These are phyloP conservation scores for Leptinotarsa undecemlineata DNA, from an alignment of 1,140 invertebrate species.

Conservation along the genomic window DNA sequence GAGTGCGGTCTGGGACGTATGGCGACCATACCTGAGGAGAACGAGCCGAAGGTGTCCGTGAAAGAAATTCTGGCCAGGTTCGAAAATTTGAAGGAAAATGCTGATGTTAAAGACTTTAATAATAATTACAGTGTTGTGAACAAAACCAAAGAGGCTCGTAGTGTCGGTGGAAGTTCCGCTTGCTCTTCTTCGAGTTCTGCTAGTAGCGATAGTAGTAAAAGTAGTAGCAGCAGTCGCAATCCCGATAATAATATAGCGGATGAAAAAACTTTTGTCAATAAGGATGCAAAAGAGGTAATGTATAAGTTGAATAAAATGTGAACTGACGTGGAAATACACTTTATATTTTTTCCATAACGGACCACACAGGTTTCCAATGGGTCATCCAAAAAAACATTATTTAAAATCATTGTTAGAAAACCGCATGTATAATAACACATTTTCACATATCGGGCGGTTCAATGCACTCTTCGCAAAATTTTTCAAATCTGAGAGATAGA, in stretches of 20 bases:
- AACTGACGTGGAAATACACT: too few relatives aligned
- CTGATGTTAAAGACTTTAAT: constrained; percentile 35
- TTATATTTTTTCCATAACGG: too few relatives aligned
- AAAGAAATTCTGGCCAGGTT: constrained; percentile 78
- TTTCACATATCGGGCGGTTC: too few relatives aligned
- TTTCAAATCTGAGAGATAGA: too few relatives aligned
- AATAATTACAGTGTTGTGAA: constrained; percentile 29
- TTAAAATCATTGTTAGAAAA: too few relatives aligned
- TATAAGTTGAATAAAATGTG: background rate
- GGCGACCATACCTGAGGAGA: constrained; percentile 81
- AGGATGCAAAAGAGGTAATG: constrained; percentile 1
- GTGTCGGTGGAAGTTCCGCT: background rate
- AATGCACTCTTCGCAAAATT: too few relatives aligned
- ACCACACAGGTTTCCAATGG: too few relatives aligned
- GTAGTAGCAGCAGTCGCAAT: background rate
- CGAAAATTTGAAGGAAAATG: constrained; percentile 65
- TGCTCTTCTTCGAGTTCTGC: background rate
- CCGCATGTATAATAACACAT: too few relatives aligned
- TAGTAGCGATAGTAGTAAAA: background rate
- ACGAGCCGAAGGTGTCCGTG: constrained; percentile 76
- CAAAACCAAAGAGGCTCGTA: background rate
- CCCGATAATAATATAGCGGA: background rate
- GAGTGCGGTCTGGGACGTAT: constrained; percentile 58
- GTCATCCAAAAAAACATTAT: too few relatives aligned
- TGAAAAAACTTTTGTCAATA: background rate